Evolutionary conservation across 2,113 vertebrate species (phyloP).

Genomic region (Lepus europaeus): DNA sequence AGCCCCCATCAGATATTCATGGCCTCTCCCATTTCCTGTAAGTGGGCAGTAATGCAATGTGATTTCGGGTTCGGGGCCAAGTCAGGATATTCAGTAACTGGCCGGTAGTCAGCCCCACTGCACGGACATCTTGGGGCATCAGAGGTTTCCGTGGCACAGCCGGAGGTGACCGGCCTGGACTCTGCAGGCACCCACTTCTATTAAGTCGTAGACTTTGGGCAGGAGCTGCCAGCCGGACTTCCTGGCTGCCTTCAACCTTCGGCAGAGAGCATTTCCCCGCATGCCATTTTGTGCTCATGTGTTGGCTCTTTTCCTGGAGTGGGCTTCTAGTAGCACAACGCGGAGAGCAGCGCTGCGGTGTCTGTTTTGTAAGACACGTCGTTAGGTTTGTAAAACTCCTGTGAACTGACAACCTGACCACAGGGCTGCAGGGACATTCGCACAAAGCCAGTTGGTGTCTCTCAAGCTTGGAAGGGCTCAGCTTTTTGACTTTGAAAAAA

Average conservation of each 20-base stretch:
- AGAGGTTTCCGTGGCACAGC: background rate
- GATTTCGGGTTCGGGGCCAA: background rate
- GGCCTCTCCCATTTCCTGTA: background rate
- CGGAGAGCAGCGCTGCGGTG: conserved; percentile 79
- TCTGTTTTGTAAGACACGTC: conserved; percentile 30
- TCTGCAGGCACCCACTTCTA: background rate
- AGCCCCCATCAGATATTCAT: background rate
- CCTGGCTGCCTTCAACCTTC: conserved; percentile 81
- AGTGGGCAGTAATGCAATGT: conserved; percentile 1
- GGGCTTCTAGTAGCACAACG: conserved; percentile 82
- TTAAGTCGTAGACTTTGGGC: conserved; percentile 78
- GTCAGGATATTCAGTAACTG: conserved; percentile 10
- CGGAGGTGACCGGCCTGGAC: conserved; percentile 23
- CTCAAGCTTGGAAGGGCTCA: background rate
- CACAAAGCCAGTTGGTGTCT: background rate
- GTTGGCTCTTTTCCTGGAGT: conserved; percentile 80
- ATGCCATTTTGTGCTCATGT: conserved; percentile 80
- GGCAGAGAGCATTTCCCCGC: conserved; percentile 72
- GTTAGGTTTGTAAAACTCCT: background rate
- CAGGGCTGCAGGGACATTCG: background rate
- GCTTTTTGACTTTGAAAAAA: background rate
- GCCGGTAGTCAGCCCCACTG: background rate
- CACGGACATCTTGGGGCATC: background rate
- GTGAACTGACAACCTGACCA: background rate
- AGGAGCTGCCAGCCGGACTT: conserved; percentile 80